Evolutionary conservation across 2,888 invertebrate species (phyloP).

Genomic region (Ceraclea dissimilis): DNA sequence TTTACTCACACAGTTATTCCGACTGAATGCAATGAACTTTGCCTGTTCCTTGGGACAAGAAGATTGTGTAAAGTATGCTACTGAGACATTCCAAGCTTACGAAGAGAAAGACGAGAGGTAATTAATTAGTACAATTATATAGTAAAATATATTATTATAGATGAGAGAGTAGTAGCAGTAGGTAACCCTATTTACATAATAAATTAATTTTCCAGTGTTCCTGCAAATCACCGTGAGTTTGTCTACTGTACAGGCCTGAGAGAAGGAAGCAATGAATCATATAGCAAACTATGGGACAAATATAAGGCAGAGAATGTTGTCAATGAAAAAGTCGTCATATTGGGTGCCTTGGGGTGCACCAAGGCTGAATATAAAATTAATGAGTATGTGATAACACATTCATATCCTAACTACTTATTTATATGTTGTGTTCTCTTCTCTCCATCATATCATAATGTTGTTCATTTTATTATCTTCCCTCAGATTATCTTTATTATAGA

Average conservation of each 20-base stretch:
- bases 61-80: slow-evolving; percentile 49
- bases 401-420: no score
- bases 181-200: no score
- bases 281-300: slow-evolving; percentile 56
- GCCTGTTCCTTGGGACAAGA: slow-evolving; percentile 56
- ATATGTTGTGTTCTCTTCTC: no score
- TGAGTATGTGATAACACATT: no score
- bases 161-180: no score
- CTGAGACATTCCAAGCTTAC: slow-evolving; percentile 16
- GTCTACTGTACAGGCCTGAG: slow-evolving; percentile 72
- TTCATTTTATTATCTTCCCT: not conserved
- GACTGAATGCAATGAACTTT: slow-evolving; percentile 51
- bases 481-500: no score
- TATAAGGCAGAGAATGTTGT: slow-evolving; percentile 54
- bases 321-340: slow-evolving; percentile 59
- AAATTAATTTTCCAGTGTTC: slow-evolving; percentile 12
- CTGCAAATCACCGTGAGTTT: slow-evolving; percentile 51
- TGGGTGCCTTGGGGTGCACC: slow-evolving; percentile 63
- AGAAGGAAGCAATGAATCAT: slow-evolving; percentile 54
- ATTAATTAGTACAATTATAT: no score
- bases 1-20: slow-evolving; percentile 50
- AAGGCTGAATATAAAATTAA: slow-evolving; percentile 45
- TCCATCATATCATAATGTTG: no score
- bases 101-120: not conserved
- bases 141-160: no score